phyloP scores from a whole-genome alignment of 2,888 invertebrate species.

The Nemoura dubitans region DNA sequence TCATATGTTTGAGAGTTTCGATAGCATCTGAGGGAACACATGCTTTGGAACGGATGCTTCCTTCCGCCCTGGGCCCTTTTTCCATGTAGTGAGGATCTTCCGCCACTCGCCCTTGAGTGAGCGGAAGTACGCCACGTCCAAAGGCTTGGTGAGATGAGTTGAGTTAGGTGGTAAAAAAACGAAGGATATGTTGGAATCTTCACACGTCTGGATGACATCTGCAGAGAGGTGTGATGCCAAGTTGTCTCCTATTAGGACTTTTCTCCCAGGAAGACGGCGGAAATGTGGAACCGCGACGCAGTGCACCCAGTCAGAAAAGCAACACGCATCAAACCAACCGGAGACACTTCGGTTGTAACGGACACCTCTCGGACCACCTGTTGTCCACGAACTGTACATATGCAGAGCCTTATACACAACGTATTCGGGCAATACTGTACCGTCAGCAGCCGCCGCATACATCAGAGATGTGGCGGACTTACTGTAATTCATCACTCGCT shows the following conservation, averaged over 20 bases:
- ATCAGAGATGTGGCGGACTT: too few species aligned
- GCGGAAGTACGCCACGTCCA: constrained; percentile 54
- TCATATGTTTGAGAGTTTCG: too few species aligned
- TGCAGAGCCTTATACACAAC: too few species aligned
- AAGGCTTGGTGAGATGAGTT: constrained; percentile 55
- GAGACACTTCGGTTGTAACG: constrained; percentile 13
- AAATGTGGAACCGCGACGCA: constrained; percentile 53
- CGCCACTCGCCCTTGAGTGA: constrained; percentile 54
- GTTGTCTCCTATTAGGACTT: constrained; percentile 58
- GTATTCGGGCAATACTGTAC: too few species aligned
- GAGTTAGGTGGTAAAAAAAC: constrained; percentile 54
- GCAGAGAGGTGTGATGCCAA: constrained; percentile 54
- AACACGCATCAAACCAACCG: constrained; percentile 10
- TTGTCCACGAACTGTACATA: too few species aligned
- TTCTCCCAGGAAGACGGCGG: constrained; percentile 52
- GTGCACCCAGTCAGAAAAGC: constrained; percentile 23
- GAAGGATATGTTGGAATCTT: constrained; percentile 55
- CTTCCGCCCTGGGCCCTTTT: constrained; percentile 45
- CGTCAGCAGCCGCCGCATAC: too few species aligned
- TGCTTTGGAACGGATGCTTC: constrained; percentile 1
- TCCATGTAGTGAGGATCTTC: constrained; percentile 53
- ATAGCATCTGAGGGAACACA: neutral
- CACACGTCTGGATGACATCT: constrained; percentile 54
- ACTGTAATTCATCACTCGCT: too few species aligned
- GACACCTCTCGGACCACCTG: too few species aligned